Percentiles rank a stretch among this genome's conserved stretches.
Evolutionary conservation across 2,113 vertebrate genomes (phyloP).

Genomic region (Neodontobutis hainanensis): DNA sequence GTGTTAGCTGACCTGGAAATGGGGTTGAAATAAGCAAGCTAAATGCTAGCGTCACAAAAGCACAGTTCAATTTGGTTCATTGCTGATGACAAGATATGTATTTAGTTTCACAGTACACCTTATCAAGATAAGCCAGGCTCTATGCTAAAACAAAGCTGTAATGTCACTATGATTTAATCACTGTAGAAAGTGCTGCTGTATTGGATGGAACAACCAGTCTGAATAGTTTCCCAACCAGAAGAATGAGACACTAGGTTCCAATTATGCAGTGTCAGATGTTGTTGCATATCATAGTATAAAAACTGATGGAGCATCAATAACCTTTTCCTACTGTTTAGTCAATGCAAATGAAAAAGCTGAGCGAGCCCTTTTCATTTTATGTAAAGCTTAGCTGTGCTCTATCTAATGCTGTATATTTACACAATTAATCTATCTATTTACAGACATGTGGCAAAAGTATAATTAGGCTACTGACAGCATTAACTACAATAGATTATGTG

Average conservation of each 20-base stretch:
- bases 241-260: not conserved
- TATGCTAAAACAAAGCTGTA: not conserved
- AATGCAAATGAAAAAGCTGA: not conserved
- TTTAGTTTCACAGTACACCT: conserved; percentile 5
- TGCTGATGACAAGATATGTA: conserved; percentile 1
- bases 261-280: not conserved
- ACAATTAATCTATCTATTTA: not conserved
- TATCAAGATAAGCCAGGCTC: not conserved
- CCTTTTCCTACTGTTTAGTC: not conserved
- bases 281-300: not conserved
- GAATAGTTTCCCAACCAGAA: not conserved
- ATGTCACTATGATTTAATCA: not conserved
- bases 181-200: not conserved
- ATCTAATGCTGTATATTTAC: not conserved
- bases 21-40: conserved; percentile 12
- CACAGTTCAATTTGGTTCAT: conserved; percentile 13
- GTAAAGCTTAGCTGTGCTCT: not conserved
- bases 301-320: not conserved
- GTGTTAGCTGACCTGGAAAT: conserved; percentile 34
- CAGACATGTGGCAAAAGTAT: not conserved
- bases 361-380: not conserved
- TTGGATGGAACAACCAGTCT: not conserved
- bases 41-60: conserved; percentile 4
- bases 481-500: conserved; percentile 2
- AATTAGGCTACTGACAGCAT: not conserved